Base-by-base conservation (phyloP, 2,113 vertebrate species). In the Porphyrio hochstetteri region DNA sequence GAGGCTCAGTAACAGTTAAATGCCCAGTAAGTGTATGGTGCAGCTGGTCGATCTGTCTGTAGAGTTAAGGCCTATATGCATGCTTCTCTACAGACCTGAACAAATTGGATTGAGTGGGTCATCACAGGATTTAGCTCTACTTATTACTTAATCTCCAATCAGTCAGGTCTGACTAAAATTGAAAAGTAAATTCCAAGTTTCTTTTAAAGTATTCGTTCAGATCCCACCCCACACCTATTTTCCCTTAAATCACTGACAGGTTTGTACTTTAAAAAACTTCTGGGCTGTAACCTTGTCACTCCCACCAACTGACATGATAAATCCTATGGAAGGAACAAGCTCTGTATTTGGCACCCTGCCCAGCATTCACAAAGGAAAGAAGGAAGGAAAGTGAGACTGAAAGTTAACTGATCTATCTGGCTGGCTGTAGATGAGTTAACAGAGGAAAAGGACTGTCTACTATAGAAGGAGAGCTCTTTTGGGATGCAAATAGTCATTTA, bases 71-170 rank as follows among this genome's bases (percentile, higher is more conserved):
- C 19, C 71, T 42, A 48, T 10, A 24, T 2, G 8, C 18, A 68
- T 0, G 4, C 29, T 79, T 87, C 61, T 78, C 64, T 59, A 5
- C 50, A 83, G 55, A 80, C 63, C 56, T 67, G 55, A 88, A 48
- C 4, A 4, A 75, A 95, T 17, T 89, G 84, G 33, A 76, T 10
- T 72, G 77, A 75, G 20, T 0, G 0, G 72, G 85, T 94, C 93
- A 95, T 28, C 68, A 75, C 23, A 78, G 82, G 85, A 96, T 94
- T 95, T 86, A 92, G 33, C 28, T 74, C 18, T 80, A 33, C 77
- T 78, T 82, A 82, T 35, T 79, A 48, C 65, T 94, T 83, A 92
- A 92, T 52, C 68, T 88, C 60, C 35, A 61, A 61, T 67, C 87
- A 78, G 35, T 35, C 40, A 86, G 56, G 90, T 64, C 76, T 82